Percentiles rank a stretch among this genome's conserved stretches.
Conservation (phyloP, 2,113 vertebrate species). For the Phaethornis superciliosus region DNA sequence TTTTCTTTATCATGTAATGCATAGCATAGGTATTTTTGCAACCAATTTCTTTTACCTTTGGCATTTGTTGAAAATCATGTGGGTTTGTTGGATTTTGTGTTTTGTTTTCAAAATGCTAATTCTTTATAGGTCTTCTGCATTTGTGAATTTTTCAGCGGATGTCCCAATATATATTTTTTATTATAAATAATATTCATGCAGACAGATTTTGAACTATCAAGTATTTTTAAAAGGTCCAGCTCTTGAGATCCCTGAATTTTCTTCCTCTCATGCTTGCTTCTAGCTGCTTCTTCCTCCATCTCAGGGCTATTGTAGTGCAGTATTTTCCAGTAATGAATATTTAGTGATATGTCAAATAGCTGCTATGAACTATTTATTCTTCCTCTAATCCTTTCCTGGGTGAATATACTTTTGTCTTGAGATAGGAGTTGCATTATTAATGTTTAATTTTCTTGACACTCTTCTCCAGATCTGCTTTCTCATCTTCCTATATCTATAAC, state of each 20-base stretch:
- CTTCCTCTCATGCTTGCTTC: background rate
- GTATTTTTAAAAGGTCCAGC: background rate
- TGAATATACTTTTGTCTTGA: background rate
- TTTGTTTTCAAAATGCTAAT: background rate
- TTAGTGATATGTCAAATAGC: background rate
- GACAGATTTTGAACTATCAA: background rate
- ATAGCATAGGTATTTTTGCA: background rate
- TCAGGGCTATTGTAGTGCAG: background rate
- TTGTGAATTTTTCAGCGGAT: background rate
- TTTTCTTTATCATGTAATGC: background rate
- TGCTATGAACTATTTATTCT: background rate
- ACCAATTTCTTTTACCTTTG: background rate
- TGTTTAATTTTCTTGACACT: background rate
- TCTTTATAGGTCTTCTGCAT: background rate
- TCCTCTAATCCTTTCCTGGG: background rate
- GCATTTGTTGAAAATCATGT: background rate
- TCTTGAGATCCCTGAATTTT: background rate
- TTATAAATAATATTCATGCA: background rate
- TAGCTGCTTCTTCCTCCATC: background rate
- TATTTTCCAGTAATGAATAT: background rate
- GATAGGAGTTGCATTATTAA: background rate
- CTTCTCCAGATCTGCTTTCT: background rate
- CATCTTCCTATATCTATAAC: background rate
- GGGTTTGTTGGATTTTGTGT: background rate
- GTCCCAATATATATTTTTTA: background rate